phyloP scores from a whole-genome alignment of 2,888 invertebrate genomes.

The Cacoxenus indagator region DNA sequence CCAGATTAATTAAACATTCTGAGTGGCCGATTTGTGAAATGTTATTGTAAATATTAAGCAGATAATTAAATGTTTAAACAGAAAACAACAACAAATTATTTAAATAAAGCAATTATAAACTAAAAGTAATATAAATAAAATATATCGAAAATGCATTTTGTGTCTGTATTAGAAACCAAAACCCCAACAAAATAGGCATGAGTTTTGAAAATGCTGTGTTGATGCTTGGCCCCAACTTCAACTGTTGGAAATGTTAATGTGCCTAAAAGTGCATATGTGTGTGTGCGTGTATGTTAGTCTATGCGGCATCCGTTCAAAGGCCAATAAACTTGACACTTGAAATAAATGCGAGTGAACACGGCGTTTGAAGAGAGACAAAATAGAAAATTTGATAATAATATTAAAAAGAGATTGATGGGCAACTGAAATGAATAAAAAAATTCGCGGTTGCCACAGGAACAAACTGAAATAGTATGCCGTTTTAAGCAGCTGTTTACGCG shows the following conservation, averaged over 20 bases:
- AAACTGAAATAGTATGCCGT: not conserved
- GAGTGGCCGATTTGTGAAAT: not conserved
- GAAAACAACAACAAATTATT: conserved; percentile 27
- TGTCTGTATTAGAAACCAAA: not conserved
- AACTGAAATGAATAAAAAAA: not conserved
- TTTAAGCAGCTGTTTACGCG: conserved; percentile 13
- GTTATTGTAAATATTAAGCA: conserved; percentile 37
- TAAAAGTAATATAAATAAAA: not conserved
- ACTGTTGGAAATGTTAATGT: no score
- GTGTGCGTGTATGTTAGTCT: not conserved
- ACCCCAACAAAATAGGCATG: not conserved
- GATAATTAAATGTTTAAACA: conserved; percentile 31
- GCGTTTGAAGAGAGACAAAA: not conserved
- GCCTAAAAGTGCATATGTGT: not conserved
- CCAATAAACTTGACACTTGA: conserved; percentile 2
- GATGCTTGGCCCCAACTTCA: no score
- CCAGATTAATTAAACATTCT: conserved; percentile 3
- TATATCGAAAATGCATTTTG: not conserved
- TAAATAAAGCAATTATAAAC: conserved; percentile 27
- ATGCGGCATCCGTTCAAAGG: conserved; percentile 4
- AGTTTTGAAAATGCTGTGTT: no score
- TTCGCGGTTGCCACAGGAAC: no score
- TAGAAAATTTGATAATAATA: not conserved
- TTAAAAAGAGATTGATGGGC: not conserved
- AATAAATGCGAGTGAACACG: not conserved